Evolutionary conservation across 2,113 vertebrate species (phyloP).

Genomic region (Apodemus speciosus): DNA sequence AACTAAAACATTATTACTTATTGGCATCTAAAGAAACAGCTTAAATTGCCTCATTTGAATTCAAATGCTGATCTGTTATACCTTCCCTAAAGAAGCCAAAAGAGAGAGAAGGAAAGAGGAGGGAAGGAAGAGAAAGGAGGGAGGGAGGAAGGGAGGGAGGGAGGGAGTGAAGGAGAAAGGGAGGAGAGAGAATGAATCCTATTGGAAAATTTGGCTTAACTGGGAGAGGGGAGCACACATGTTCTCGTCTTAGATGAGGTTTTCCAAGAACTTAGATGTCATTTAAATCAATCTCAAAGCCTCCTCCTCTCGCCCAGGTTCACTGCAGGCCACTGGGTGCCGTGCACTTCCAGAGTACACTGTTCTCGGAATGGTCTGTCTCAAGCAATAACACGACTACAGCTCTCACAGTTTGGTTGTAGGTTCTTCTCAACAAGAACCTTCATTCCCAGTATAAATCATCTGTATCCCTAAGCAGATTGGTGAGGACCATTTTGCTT

Average conservation of each 20-base stretch:
- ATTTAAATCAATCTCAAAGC: neutral
- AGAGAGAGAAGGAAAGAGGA: neutral
- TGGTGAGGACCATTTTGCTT: no score
- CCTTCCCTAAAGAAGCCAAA: neutral
- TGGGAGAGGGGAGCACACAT: neutral
- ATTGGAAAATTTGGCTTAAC: neutral
- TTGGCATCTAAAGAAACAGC: neutral
- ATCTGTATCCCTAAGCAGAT: neutral
- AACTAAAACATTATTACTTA: neutral
- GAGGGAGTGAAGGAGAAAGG: neutral
- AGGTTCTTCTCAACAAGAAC: neutral
- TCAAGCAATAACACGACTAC: neutral
- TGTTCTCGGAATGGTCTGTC: neutral
- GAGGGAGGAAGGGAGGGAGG: neutral
- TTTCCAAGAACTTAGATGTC: neutral
- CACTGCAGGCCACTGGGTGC: neutral
- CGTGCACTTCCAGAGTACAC: neutral
- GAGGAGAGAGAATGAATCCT: neutral
- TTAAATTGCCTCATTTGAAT: neutral
- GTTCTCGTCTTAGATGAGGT: neutral
- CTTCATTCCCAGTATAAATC: neutral
- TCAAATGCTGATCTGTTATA: neutral
- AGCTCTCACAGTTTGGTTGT: neutral
- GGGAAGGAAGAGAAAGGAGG: neutral
- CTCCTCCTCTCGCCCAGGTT: neutral